Base-by-base conservation (phyloP, 2,888 invertebrate species). In the Rhingia rostrata region DNA sequence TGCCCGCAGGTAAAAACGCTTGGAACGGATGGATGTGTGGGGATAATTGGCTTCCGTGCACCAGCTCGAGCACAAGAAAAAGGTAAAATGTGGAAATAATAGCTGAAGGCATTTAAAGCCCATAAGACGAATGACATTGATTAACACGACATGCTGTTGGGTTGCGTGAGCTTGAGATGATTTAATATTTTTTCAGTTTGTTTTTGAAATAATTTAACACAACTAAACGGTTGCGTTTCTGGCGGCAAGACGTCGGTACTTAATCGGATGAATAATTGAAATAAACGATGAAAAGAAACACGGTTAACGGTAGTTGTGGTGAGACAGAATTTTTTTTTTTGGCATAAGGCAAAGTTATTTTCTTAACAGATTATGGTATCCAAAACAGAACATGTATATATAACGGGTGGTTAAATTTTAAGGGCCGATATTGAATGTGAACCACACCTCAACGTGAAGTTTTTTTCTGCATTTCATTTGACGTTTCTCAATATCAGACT, bases 1-100 rank as follows among this genome's bases (percentile, higher is more conserved):
- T 72, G 78, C 60, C 78, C 70, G 72, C 64, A 66, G 82, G 77
- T 70, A 70, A 51, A 32, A 61, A 69, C 67, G 12, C 22, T 47
- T 49, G 43, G 54, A 58, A 54, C 37, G 63, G 67, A 32, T 72
- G 83, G 63, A 41, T 45, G 75, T 49, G 69, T 69, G 67, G 30
- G 73, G 61, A 58, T 84, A 79, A 84, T 84, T 84, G 83, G 83
- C 82, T 83, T 83, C 63, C 45, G 53, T 77, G 41, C 53, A 22
- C 60, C 9, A 9, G 66, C 32, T 61, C 54, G 67, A 58, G 49
- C 53, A 35, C 6, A 60, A 4, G 49, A n/a, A 43, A 63, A 64
- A 64, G 45, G 53, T 39, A 61, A 67, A 73, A 77, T 66, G 60
- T 77, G 60, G 51, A 74, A 70, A 72, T 75, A 82, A 82, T 77